A percentile compares a stretch with the other conserved stretches of the same genome.
Conservation (phyloP, 1,140 invertebrate species). For the Bombus vancouverensis region DNA sequence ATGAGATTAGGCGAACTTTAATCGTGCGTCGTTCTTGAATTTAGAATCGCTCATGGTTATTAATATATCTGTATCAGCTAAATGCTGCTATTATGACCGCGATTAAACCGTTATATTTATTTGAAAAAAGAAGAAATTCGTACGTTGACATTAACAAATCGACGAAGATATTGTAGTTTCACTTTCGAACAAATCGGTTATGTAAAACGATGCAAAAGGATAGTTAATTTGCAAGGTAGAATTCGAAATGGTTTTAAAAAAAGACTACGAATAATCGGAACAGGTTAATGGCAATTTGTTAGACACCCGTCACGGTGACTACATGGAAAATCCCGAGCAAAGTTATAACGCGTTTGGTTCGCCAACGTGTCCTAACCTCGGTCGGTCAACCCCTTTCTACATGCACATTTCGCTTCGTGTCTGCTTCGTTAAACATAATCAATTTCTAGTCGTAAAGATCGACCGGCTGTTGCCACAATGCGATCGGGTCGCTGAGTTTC, state of each 20-base stretch:
- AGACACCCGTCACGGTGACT: background rate
- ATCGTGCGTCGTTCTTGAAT: too few species aligned
- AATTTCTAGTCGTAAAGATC: conserved; percentile 16
- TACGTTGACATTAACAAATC: too few species aligned
- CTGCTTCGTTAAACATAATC: conserved; percentile 4
- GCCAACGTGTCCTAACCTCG: background rate
- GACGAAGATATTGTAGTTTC: too few species aligned
- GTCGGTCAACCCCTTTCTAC: background rate
- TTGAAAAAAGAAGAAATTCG: too few species aligned
- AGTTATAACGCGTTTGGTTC: background rate
- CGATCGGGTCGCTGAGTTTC: background rate
- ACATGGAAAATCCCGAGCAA: background rate
- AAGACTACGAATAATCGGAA: background rate
- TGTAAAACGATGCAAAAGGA: background rate
- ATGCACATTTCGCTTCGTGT: background rate
- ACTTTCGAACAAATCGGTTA: background rate
- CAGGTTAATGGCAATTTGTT: background rate
- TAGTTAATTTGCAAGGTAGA: background rate
- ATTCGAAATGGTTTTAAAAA: background rate
- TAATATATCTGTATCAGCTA: too few species aligned
- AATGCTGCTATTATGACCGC: background rate
- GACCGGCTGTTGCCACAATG: background rate
- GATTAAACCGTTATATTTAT: background rate
- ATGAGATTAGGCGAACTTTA: too few species aligned
- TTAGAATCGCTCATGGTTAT: too few species aligned